Evolutionary conservation across 2,113 vertebrate species (phyloP), one percentile per base, ranked within the genome.

Genomic region (Crocuta crocuta): DNA sequence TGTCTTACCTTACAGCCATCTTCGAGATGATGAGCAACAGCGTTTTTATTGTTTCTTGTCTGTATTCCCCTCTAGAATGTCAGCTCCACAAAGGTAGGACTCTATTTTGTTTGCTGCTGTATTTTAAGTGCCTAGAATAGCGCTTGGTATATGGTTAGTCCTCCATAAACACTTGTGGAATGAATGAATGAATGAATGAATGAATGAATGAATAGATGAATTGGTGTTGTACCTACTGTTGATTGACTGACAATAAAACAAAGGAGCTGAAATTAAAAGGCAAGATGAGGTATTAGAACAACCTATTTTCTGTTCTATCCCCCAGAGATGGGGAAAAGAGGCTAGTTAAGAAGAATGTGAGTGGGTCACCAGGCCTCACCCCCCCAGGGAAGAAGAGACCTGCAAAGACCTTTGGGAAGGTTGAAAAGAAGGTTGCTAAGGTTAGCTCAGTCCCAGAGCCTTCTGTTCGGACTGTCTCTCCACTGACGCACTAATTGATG

Each of bases 191-290:
- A 86, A 23, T 55, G 45, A 81, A 45, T 91, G 73, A 86, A 23
- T 55, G 45, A 81, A 68, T 23, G 84, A 70, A 70, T 53, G 45
- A 48, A 86, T 33, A 33, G 50, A 58, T 45, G 28, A 45, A 50
- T 33, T 13, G 28, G 12, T 78, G 12, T 8, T 33, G 4, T 66
- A 50, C 28, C 65, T 78, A 24, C 78, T 81, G 39, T 50, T 70
- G 43, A 87, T 31, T 74, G 91, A 70, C 55, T 39, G 43, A 35
- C 48, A 45, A 71, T 86, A 78, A 95, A 78, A 92, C n/a, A 79
- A 83, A 92, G 9, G 26, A 86, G 35, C n/a, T 91, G 24, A 89
- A 81, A 76, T 86, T 16, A 55, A 76, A 96, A 93, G 71, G 74
- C 95, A 95, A 84, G 85, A 58, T 87, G 84, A 50, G 8, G 50